A percentile compares a stretch with the other conserved stretches of the same genome.
Conservation (phyloP, 2,113 vertebrate genomes). For the Corvus hawaiiensis region DNA sequence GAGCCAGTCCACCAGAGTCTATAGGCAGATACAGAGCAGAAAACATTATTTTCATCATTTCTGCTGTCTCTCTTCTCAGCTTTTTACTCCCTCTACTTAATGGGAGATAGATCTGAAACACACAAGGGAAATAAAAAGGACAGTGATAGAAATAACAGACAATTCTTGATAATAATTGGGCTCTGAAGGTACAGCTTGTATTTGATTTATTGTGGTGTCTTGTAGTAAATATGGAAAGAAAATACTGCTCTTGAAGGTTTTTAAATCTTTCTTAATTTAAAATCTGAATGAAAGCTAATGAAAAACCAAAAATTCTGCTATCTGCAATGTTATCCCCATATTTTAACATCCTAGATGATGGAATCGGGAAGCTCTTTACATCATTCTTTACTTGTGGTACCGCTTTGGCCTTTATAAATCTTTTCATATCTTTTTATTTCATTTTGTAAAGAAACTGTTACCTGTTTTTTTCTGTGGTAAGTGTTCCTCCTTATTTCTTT, state of each 20-base stretch:
- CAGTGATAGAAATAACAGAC: neutral
- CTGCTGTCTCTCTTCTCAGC: neutral
- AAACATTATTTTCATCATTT: neutral
- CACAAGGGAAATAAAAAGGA: slow-evolving; percentile 40
- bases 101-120: neutral
- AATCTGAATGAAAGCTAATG: neutral
- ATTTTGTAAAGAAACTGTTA: neutral
- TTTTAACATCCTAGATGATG: neutral
- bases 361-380: neutral
- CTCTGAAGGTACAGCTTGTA: neutral
- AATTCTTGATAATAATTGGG: neutral
- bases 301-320: neutral
- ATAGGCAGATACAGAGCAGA: neutral
- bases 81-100: neutral
- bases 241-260: neutral
- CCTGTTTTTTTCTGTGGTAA: neutral
- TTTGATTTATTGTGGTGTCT: slow-evolving; percentile 5
- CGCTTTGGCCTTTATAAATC: neutral
- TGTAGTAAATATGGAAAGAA: neutral
- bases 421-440: neutral
- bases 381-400: neutral
- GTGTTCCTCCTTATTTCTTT: neutral
- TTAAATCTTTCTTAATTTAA: neutral
- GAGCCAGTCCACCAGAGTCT: neutral
- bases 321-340: neutral